Evolutionary conservation across 2,797 vertebrate species (phyloP), one percentile per base, ranked within the genome.

Genomic region (Poecilia wingei): DNA sequence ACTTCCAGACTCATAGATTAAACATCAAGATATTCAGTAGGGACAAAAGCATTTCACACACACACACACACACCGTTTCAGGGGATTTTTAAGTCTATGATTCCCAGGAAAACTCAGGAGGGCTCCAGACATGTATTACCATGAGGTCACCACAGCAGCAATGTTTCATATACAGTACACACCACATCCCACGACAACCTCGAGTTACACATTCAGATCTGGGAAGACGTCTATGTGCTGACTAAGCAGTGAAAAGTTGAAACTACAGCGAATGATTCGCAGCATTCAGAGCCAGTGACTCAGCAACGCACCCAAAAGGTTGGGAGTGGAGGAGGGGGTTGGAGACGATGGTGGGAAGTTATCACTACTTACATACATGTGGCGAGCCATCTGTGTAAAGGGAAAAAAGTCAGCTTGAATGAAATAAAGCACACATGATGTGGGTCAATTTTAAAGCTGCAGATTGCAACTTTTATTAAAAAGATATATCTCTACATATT

Each of bases 321-420:
- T 80, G 41, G 43, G 43, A 39, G 74, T 28, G 82, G 77, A 88
- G 83, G 85, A 78, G 3, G 41, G 6, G 43, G 9, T 72, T 12
- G 82, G 77, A 87, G 84, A 85, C 74, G 51, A 59, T 39, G 68
- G 33, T 66, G 73, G 39, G 45, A 47, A 47, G 78, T 85, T 39
- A 79, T 74, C 22, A 31, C 87, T 95, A 96, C 94, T 95, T 94
- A 95, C 95, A 92, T 95, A 95, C 79, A 95, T 80, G 82, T 88
- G 92, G 76, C 47, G 88, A 61, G 90, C 86, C 87, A 94, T 90
- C 95, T 95, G 90, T 46, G 78, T 69, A 88, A 72, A 86, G 46
- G 79, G 51, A 82, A 86, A 61, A 88, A 90, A 28, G 61, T 80
- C 18, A 87, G 71, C 82, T 82, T 84, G 79, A 76, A 83, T 53